Percentiles rank a stretch among this genome's conserved stretches.
Evolutionary conservation across 1,140 invertebrate species (phyloP).

Genomic region (Saccostrea glomerata): DNA sequence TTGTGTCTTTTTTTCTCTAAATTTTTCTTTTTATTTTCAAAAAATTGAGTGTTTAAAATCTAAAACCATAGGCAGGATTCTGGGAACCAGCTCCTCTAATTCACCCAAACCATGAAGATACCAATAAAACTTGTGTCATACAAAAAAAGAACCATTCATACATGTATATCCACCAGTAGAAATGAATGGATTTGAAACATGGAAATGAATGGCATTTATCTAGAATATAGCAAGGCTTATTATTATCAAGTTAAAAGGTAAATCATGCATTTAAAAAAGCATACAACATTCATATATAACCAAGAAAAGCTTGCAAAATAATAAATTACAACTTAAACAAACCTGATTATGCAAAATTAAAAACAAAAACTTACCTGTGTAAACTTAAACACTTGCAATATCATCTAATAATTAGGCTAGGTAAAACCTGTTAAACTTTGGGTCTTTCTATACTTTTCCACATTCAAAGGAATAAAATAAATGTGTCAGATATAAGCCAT

Average conservation of each 20-base stretch:
- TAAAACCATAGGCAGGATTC: too few species aligned
- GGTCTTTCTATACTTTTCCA: not conserved
- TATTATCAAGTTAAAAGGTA: not conserved
- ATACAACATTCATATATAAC: constrained; percentile 16
- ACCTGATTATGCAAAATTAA: not conserved
- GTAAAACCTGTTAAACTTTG: not conserved
- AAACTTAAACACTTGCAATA: not conserved
- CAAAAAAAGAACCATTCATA: too few species aligned
- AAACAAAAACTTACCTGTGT: not conserved
- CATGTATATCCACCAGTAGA: too few species aligned
- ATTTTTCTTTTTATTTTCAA: too few species aligned
- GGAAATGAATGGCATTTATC: not conserved
- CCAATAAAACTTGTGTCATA: too few species aligned
- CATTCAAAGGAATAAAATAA: not conserved
- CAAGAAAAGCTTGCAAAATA: constrained; percentile 5
- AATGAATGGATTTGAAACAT: too few species aligned
- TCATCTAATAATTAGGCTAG: not conserved
- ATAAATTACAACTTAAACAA: not conserved
- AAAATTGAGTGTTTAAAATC: too few species aligned
- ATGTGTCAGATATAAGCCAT: not conserved
- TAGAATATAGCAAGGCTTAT: not conserved
- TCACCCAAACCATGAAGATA: too few species aligned
- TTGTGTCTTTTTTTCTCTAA: too few species aligned
- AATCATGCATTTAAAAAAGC: constrained; percentile 15
- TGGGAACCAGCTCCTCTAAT: too few species aligned